Conservation (phyloP, 2,888 invertebrate species). For the Xanthorhoe designata region DNA sequence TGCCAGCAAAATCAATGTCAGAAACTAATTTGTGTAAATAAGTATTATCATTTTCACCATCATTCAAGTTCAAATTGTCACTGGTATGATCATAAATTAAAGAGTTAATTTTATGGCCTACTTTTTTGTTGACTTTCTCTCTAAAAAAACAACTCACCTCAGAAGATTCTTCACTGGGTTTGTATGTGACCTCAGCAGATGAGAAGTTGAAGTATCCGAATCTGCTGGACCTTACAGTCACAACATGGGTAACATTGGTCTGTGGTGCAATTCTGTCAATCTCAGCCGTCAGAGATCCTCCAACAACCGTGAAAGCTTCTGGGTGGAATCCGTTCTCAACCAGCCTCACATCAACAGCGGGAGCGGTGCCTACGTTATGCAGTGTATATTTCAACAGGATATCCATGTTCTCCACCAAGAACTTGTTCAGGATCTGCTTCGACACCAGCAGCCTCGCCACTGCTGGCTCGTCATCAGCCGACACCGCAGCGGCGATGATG, state of each 20-base stretch:
- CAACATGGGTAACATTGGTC: slow-evolving; percentile 96
- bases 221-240: slow-evolving; percentile 95
- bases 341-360: slow-evolving; percentile 95
- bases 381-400: slow-evolving; percentile 97
- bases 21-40: too few relatives aligned
- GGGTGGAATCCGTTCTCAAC: slow-evolving; percentile 97
- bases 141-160: slow-evolving; percentile 78
- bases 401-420: slow-evolving; percentile 98
- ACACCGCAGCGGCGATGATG: slow-evolving; percentile 74
- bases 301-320: slow-evolving; percentile 95
- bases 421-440: slow-evolving; percentile 98
- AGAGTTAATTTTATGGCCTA: neutral
- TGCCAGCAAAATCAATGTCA: too few relatives aligned
- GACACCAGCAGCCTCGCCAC: slow-evolving; percentile 94
- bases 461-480: slow-evolving; percentile 89
- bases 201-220: slow-evolving; percentile 99
- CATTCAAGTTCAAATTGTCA: too few relatives aligned
- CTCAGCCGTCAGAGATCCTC: slow-evolving; percentile 92
- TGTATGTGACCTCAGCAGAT: slow-evolving; percentile 96
- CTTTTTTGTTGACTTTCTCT: slow-evolving; percentile 12
- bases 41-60: too few relatives aligned
- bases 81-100: neutral
- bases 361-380: slow-evolving; percentile 96
- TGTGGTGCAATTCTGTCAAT: slow-evolving; percentile 97
- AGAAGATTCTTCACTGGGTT: slow-evolving; percentile 92